Evolutionary conservation across 2,113 vertebrate species (phyloP).

Genomic region (Peromyscus californicus): DNA sequence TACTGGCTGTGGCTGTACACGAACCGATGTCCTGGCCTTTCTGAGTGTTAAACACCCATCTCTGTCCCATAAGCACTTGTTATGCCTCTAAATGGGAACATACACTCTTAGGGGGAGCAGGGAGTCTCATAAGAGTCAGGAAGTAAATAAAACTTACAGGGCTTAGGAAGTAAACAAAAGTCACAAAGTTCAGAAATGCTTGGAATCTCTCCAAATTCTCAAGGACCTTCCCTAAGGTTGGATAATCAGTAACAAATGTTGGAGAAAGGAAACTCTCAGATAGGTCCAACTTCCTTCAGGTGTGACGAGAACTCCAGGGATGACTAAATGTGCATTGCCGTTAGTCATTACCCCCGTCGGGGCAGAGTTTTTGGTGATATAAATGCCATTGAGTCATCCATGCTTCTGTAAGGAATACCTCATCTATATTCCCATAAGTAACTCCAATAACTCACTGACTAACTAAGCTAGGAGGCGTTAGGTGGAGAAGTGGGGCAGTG

Average conservation of each 20-base stretch:
- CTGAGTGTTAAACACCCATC: accelerated
- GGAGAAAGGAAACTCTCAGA: neutral
- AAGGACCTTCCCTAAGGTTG: neutral
- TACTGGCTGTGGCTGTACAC: neutral
- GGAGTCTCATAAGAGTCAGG: neutral
- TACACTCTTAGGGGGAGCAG: neutral
- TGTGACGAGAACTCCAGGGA: neutral
- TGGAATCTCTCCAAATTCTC: neutral
- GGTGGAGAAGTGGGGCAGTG: neutral
- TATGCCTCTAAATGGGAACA: neutral
- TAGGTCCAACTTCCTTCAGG: neutral
- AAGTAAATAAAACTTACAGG: neutral
- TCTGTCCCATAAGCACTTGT: neutral
- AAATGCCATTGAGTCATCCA: too few species aligned
- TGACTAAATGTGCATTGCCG: too few species aligned
- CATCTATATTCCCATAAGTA: neutral
- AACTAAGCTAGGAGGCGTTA: neutral
- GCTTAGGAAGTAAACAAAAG: neutral
- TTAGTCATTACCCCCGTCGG: neutral
- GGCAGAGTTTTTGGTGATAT: neutral
- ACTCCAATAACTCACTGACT: neutral
- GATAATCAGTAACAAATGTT: neutral
- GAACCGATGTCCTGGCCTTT: neutral
- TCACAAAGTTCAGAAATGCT: neutral
- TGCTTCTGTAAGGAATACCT: neutral